Evolutionary conservation across 2,113 vertebrate species (phyloP), one percentile per base, ranked within the genome.

Genomic region (Aegypius monachus): DNA sequence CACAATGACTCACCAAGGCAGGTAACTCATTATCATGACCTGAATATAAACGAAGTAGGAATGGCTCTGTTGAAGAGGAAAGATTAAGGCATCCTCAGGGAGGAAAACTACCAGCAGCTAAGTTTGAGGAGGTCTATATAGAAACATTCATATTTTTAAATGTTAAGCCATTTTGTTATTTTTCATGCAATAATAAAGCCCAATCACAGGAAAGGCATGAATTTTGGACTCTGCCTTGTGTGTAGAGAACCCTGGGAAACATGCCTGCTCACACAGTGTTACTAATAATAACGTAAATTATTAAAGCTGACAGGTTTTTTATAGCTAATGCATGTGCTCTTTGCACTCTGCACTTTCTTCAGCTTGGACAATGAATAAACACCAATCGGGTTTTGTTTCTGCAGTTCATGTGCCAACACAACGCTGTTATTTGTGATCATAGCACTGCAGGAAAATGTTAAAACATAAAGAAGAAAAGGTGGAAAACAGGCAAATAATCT

Each of bases 21-120:
- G 78, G 91, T 95, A 96, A 79, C 70, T 93, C 78, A 88, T 97
- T 96, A 86, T 38, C 62, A 21, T 93, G 95, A 93, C 94, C 93
- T 94, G 95, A 87, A 93, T 73, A 85, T 47, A 81, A 91, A 77
- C 36, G n/a, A 85, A 66, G 61, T 29, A 62, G 48, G 70, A 90
- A 80, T 61, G 45, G 18, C 40, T 93, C 31, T 70, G 10, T 66
- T 48, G 45, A 72, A 84, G 48, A 53, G 31, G 38, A 67, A 78
- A 78, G 17, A 81, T 48, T 55, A 84, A 84, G 40, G 61, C 36
- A 71, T 91, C n/a, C 56, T 79, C 42, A 79, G 56, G 32, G 61
- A 87, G 36, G 27, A 65, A 90, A 87, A 45, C 61, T 42, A 83
- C 47, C 38, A 83, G 34, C 56, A 80, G 40, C 7, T 56, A 59